Percentiles rank a stretch among this genome's conserved stretches.
These are phyloP conservation scores for Meloidogyne chitwoodi DNA, from an alignment of 1,140 invertebrate genomes.

Conservation along the genomic window DNA sequence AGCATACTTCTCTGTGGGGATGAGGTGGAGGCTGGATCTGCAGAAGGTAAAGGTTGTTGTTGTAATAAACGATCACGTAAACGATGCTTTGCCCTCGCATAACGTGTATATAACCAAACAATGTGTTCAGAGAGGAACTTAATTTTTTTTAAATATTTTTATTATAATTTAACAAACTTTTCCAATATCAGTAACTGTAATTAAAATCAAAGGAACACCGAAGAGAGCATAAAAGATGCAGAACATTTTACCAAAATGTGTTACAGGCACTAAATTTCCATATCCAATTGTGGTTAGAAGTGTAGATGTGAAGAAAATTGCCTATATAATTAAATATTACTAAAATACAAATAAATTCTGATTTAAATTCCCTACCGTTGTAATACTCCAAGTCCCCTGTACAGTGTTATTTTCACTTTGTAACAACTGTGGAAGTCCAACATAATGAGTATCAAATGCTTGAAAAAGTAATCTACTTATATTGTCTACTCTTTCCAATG, in stretches of 20 bases:
- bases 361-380: conserved; percentile 30
- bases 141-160: neutral
- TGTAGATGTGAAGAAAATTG: conserved; percentile 60
- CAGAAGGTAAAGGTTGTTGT: neutral
- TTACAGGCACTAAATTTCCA: conserved; percentile 57
- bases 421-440: conserved; percentile 34
- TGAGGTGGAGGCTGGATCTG: neutral
- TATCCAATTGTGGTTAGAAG: conserved; percentile 59
- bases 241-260: conserved; percentile 32
- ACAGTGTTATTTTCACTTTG: conserved; percentile 25
- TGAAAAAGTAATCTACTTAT: conserved; percentile 55
- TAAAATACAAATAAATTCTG: neutral
- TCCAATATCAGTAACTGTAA: conserved; percentile 58
- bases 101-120: conserved; percentile 47
- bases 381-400: conserved; percentile 53
- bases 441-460: conserved; percentile 59
- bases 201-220: conserved; percentile 58
- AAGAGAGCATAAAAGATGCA: conserved; percentile 59
- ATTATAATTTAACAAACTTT: conserved; percentile 26
- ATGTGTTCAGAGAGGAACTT: conserved; percentile 57
- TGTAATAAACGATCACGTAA: neutral
- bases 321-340: neutral
- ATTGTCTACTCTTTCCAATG: conserved; percentile 52
- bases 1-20: conserved; percentile 18
- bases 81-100: conserved; percentile 19